Evolutionary conservation across 1,140 invertebrate species (phyloP), one percentile per base, ranked within the genome.

Genomic region (Armadillidium nasatum): DNA sequence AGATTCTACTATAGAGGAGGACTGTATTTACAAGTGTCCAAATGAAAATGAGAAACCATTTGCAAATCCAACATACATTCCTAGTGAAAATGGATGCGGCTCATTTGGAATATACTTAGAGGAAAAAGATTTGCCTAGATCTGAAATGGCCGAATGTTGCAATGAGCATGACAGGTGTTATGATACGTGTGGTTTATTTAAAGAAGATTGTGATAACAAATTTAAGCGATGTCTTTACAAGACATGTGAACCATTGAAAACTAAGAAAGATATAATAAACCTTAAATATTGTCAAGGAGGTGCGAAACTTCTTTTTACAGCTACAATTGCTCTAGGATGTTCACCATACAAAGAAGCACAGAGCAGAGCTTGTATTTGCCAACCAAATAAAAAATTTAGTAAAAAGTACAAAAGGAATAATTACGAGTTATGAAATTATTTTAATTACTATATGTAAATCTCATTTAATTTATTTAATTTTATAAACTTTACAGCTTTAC

Each of bases 101-200:
- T 91, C 92, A 0, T 84, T 93, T 23, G 88, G 88, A 72, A 74
- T 86, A 11, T 86, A 93, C 85, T 90, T 94, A 78, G 88, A 88
- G 68, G 89, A 89, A 44, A 89, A 93, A 77, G 91, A 91, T 82
- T 85, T 94, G 43, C 92, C 93, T 10, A 85, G 91, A 10, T 86
- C 87, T 33, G 89, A 92, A 84, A 92, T 94, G 90, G 91, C 90
- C 10, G 89, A 89, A 79, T 96, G 94, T 82, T 96, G 94, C 85
- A 89, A 95, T 83, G 82, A 83, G 2, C 94, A 96, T 84, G 94
- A 96, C 81, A 89, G 92, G 77, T 96, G 94, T 84, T 96, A 96
- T 82, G 93, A 94, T 78, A 94, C 92, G 4, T 96, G 94, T 83
- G 93, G 92, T 80, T 88, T 85, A 44, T 90, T 92, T 70, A 95